Evolutionary conservation across 2,797 vertebrate species (phyloP), one percentile per base, ranked within the genome.

Genomic region (Smutsia gigantea): DNA sequence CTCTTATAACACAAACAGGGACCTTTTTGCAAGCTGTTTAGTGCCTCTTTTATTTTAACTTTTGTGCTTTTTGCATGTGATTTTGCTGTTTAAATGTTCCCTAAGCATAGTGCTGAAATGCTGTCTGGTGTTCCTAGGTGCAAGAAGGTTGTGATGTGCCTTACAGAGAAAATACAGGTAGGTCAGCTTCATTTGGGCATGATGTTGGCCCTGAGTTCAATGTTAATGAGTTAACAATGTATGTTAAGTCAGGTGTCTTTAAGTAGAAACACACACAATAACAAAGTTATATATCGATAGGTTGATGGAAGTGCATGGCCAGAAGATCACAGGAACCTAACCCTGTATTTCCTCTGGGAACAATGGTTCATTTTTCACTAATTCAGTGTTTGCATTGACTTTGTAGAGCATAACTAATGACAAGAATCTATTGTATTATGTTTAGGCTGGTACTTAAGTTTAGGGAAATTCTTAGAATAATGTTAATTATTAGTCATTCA

Each of bases 21-120:
- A 31, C 49, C 29, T 78, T 69, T n/a, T 34, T 25, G 4, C 39
- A n/a, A 5, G 77, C 42, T 85, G 23, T 1, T 34, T 84, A 34
- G 53, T 66, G 49, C 49, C 49, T 4, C 37, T 51, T 34, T n/a
- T 78, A 39, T 15, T 4, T 21, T 23, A 25, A 78, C 18, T 12
- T 71, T 23, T 21, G 14, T 53, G 13, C 2, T 61, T 66, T 10
- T 46, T 57, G n/a, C 17, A 10, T 75, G 18, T 49, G 7, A 21
- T 88, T 88, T 64, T 29, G 29, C 34, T 85, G 10, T 85, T 68
- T 83, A 19, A 17, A 34, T 46, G 27, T 5, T 9, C 55, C 34
- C 2, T 7, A 7, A 2, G 49, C 53, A 6, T 19, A 37, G 19
- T 49, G 5, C 12, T 42, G 2, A 37, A 1, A 4, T 51, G 29